Evolutionary conservation across 2,797 vertebrate genomes (phyloP).

Genomic region (Sebastes taczanowskii): DNA sequence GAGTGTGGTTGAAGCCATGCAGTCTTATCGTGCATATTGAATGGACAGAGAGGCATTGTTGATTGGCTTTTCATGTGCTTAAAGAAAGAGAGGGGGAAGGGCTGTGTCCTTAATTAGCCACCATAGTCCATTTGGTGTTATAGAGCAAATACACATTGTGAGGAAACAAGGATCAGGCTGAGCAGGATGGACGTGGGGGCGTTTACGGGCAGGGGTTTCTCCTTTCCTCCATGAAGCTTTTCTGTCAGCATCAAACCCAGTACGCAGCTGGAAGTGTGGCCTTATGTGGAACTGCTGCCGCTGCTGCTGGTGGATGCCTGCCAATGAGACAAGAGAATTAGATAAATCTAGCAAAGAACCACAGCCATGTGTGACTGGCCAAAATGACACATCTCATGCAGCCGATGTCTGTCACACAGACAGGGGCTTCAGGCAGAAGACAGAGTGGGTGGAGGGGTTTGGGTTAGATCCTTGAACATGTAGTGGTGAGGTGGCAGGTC

Average conservation of each 20-base stretch:
- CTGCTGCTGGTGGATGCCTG: conserved; percentile 82
- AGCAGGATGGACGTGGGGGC: background rate
- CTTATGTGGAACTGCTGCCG: conserved; percentile 77
- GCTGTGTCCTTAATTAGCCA: conserved; percentile 17
- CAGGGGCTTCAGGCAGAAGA: conserved; percentile 75
- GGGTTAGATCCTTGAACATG: conserved; percentile 50
- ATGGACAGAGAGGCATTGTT: conserved; percentile 36
- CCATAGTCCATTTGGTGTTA: conserved; percentile 17
- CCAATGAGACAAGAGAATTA: conserved; percentile 52
- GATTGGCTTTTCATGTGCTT: conserved; percentile 63
- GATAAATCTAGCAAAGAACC: background rate
- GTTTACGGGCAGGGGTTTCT: background rate
- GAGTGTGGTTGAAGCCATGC: conserved; percentile 69
- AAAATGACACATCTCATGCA: conserved; percentile 76
- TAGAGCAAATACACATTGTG: conserved; percentile 5
- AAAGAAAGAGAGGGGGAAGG: conserved; percentile 21
- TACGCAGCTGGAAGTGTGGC: conserved; percentile 23
- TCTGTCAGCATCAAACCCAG: conserved; percentile 29
- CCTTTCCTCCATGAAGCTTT: conserved; percentile 31
- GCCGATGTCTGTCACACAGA: conserved; percentile 68
- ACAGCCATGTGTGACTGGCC: conserved; percentile 18
- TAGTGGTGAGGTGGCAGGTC: conserved; percentile 50
- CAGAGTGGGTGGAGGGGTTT: conserved; percentile 43
- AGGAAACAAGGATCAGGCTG: conserved; percentile 17
- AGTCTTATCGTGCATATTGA: conserved; percentile 70